Evolutionary conservation across 2,113 vertebrate genomes (phyloP).

Genomic region (Amphiprion percula): DNA sequence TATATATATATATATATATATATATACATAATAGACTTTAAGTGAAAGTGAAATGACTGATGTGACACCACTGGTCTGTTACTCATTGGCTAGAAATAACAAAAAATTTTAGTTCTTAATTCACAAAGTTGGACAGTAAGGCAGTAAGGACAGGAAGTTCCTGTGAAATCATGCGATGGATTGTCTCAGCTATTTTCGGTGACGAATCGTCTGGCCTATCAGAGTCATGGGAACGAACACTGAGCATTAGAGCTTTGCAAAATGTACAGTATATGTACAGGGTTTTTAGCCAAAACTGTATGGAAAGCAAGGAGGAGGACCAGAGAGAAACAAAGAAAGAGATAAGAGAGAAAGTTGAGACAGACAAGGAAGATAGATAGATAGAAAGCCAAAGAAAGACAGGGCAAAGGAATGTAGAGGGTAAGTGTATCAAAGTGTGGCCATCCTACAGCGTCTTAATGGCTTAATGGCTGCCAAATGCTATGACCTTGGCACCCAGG

Average conservation of each 20-base stretch:
- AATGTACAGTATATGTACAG: background rate
- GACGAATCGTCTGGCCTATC: conserved; percentile 3
- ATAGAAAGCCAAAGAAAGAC: background rate
- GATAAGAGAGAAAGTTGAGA: background rate
- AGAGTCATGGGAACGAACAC: conserved; percentile 9
- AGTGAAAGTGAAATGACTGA: no score
- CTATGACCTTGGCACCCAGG: conserved; percentile 67
- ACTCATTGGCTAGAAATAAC: no score
- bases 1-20: no score
- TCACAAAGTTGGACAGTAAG: no score
- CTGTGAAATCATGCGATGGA: conserved; percentile 23
- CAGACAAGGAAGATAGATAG: background rate
- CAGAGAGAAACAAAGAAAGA: accelerated
- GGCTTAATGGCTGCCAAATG: conserved; percentile 70
- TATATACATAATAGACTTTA: no score
- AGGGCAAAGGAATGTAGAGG: conserved; percentile 1
- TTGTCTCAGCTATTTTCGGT: conserved; percentile 7
- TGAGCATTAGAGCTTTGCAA: conserved; percentile 20
- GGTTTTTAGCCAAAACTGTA: conserved; percentile 2
- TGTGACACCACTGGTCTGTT: no score
- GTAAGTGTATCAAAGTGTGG: conserved; percentile 42
- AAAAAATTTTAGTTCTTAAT: no score
- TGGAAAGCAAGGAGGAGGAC: background rate
- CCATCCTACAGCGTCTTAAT: conserved; percentile 59
- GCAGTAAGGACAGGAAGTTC: background rate